Percentiles rank a stretch among this genome's conserved stretches.
Evolutionary conservation across 2,888 invertebrate genomes (phyloP).

Genomic region (Beris chalybata): DNA sequence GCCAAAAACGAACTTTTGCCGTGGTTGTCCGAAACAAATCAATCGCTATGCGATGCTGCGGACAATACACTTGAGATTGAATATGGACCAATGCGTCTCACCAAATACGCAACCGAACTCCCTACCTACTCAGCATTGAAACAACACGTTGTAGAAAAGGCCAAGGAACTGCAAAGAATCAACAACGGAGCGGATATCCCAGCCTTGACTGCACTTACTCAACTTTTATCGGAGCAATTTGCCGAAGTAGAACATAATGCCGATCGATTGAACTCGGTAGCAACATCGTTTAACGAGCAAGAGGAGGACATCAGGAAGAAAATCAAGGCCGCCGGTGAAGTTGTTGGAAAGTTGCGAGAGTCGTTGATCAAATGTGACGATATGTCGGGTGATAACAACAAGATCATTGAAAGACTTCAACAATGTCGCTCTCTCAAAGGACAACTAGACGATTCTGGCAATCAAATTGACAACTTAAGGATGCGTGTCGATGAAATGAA

Average conservation of each 20-base stretch:
- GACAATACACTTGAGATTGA: conserved; percentile 80
- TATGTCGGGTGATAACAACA: conserved; percentile 82
- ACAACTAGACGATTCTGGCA: conserved; percentile 69
- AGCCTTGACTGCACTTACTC: conserved; percentile 65
- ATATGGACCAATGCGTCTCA: conserved; percentile 73
- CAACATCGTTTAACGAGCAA: conserved; percentile 72
- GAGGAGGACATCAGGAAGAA: conserved; percentile 72
- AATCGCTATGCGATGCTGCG: conserved; percentile 72
- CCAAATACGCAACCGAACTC: conserved; percentile 83
- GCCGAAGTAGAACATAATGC: conserved; percentile 72
- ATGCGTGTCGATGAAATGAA: conserved; percentile 72
- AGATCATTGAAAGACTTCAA: conserved; percentile 77
- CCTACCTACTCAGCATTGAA: conserved; percentile 76
- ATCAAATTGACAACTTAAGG: conserved; percentile 69
- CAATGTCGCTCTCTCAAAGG: conserved; percentile 72
- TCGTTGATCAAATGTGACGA: conserved; percentile 88
- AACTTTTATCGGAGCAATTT: conserved; percentile 75
- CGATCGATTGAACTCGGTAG: conserved; percentile 71
- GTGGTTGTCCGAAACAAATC: conserved; percentile 84
- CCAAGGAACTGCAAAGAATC: conserved; percentile 74
- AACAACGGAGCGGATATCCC: conserved; percentile 71
- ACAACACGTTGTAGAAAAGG: conserved; percentile 77
- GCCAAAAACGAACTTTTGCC: conserved; percentile 78
- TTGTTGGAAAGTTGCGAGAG: conserved; percentile 74
- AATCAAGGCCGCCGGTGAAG: conserved; percentile 71